A percentile compares a stretch with the other conserved stretches of the same genome.
Conservation (phyloP, 2,797 vertebrate genomes). For the Peromyscus melanophrys region DNA sequence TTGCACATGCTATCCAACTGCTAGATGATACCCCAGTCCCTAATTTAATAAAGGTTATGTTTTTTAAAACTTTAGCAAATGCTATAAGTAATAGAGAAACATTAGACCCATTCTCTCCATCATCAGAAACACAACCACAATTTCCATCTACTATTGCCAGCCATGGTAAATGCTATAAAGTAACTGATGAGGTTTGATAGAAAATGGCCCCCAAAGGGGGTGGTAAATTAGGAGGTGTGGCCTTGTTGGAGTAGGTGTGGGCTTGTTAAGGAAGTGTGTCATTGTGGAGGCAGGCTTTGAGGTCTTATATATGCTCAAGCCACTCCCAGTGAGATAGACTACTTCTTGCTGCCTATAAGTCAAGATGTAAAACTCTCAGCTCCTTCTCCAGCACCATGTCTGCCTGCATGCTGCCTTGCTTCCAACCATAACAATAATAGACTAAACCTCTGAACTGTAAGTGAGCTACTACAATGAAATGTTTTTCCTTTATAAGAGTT, state of each 20-base stretch:
- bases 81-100: not conserved
- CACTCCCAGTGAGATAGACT: not conserved
- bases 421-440: not conserved
- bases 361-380: not conserved
- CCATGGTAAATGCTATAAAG: not conserved
- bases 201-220: no score
- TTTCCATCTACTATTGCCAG: not conserved
- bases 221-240: no score
- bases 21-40: not conserved
- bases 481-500: not conserved
- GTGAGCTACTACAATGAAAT: not conserved
- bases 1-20: not conserved
- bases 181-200: not conserved
- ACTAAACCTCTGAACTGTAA: not conserved
- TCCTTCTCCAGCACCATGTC: not conserved
- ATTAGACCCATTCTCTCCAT: not conserved
- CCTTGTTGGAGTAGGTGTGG: no score
- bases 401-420: not conserved
- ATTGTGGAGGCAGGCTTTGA: not conserved
- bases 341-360: not conserved
- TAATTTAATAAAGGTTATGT: not conserved
- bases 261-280: not conserved
- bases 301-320: not conserved
- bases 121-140: not conserved
- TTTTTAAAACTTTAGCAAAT: not conserved